Percentiles rank a stretch among this genome's conserved stretches.
phyloP scores from a whole-genome alignment of 2,797 vertebrate species.

The Bufotes viridis region DNA sequence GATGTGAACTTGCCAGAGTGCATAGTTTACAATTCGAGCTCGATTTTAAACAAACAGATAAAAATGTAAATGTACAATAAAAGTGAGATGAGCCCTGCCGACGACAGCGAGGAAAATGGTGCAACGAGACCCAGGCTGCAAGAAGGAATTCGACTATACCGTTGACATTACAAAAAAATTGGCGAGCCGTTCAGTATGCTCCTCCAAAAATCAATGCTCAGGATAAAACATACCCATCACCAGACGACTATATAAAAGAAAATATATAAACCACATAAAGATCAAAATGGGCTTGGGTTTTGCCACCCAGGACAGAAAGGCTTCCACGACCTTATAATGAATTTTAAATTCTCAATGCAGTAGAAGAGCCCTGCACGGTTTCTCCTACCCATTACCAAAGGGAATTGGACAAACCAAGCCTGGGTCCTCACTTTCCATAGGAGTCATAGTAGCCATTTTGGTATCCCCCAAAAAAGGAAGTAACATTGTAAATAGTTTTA shows the following conservation, averaged over 20 bases:
- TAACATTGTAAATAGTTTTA: no score
- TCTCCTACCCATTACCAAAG: neutral
- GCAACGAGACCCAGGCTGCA: neutral
- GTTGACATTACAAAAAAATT: conserved; percentile 1
- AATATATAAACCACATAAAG: neutral
- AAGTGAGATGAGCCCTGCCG: conserved; percentile 50
- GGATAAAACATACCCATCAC: neutral
- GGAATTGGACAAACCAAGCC: neutral
- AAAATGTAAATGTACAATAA: conserved; percentile 56
- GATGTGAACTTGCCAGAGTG: conserved; percentile 57
- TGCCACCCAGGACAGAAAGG: neutral
- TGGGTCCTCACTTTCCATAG: no score
- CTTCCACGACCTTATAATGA: neutral
- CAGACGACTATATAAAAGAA: neutral
- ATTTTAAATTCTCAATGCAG: neutral
- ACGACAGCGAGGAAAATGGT: conserved; percentile 6
- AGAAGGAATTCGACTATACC: conserved; percentile 13
- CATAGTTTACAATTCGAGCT: conserved; percentile 55
- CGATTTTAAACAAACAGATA: conserved; percentile 60
- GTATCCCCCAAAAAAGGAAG: no score
- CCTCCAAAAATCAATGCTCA: neutral
- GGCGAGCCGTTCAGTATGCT: neutral
- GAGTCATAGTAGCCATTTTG: no score
- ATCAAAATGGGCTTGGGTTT: neutral
- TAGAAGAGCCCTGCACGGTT: neutral